Conservation (phyloP, 1,140 invertebrate genomes). For the Bombus confusus region DNA sequence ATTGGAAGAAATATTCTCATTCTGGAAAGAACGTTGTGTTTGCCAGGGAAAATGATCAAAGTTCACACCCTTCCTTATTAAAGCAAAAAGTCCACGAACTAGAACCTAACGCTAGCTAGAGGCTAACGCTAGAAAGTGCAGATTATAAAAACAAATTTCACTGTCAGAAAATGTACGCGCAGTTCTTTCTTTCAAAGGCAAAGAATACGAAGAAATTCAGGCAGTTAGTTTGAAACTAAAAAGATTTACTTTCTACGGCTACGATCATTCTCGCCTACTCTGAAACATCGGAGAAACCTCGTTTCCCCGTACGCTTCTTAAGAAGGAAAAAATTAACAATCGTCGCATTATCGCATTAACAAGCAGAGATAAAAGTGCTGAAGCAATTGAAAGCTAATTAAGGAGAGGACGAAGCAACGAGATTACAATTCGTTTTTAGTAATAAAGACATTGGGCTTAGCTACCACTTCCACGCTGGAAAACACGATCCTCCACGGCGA, state of each 20-base stretch:
- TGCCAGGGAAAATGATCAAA: no score
- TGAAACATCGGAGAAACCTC: no score
- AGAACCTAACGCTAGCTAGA: no score
- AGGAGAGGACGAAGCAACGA: background rate
- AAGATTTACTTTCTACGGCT: background rate
- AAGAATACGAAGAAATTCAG: no score
- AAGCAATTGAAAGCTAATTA: background rate
- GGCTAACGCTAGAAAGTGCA: no score
- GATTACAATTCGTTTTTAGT: background rate
- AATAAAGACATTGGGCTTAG: background rate
- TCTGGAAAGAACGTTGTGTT: no score
- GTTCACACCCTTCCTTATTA: background rate
- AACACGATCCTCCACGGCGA: background rate
- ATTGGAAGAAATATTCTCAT: no score
- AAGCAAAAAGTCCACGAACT: no score
- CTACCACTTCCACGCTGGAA: background rate
- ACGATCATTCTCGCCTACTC: no score
- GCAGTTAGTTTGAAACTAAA: background rate
- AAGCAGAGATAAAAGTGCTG: background rate
- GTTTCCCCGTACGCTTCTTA: no score
- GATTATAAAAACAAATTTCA: background rate
- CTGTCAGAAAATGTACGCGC: background rate
- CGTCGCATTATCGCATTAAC: background rate
- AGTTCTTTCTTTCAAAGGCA: background rate
- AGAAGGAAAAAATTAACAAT: no score